Conservation (phyloP, 1,140 invertebrate species). For the Brachionus koreanus region DNA sequence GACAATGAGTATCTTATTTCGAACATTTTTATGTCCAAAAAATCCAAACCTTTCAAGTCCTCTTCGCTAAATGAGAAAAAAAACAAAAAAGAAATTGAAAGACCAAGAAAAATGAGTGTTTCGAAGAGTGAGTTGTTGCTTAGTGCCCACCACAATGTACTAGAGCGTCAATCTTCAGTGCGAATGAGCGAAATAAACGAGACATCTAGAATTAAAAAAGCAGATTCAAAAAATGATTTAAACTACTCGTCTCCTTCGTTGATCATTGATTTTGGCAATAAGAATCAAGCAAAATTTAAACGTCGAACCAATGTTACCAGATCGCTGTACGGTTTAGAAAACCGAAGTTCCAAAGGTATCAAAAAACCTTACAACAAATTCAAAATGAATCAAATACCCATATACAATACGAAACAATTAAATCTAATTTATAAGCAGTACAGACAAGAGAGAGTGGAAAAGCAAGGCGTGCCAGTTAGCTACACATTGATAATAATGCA, state of each 20-base stretch:
- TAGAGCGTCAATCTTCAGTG: neutral
- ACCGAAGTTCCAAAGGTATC: neutral
- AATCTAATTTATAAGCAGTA: slow-evolving; percentile 36
- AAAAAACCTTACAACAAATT: neutral
- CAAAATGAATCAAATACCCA: slow-evolving; percentile 11
- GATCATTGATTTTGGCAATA: neutral
- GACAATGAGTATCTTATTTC: slow-evolving; percentile 10
- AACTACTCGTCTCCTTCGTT: neutral
- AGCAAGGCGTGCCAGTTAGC: slow-evolving; percentile 30
- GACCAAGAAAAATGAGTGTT: neutral
- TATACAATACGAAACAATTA: slow-evolving; percentile 20
- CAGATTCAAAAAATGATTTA: neutral
- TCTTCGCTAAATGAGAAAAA: slow-evolving; percentile 16
- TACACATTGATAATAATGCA: slow-evolving; percentile 23
- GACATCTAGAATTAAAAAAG: neutral
- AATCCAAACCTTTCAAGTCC: neutral
- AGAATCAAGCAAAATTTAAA: neutral
- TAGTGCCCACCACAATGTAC: neutral
- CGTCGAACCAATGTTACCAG: neutral
- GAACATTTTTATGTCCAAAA: slow-evolving; percentile 2
- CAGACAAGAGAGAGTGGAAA: slow-evolving; percentile 14
- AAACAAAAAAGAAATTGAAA: neutral
- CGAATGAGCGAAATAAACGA: neutral
- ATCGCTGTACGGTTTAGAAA: neutral
- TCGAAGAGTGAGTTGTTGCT: neutral